These are phyloP conservation scores for Drosophila anomalipes DNA, from an alignment of 2,888 invertebrate species.

Conservation along the genomic window DNA sequence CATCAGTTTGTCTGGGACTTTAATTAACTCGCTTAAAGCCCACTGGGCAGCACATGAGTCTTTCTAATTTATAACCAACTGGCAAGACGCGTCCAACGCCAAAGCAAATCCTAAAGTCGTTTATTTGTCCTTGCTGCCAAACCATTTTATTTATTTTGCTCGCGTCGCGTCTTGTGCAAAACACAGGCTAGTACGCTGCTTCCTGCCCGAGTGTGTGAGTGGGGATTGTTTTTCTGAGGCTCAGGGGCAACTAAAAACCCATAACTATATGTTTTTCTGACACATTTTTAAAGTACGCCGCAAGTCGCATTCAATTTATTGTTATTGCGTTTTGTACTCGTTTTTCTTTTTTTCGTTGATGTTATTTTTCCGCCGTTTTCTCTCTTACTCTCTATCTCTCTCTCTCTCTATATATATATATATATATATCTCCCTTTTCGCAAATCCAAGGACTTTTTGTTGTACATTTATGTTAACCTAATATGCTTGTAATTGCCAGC, in stretches of 20 bases:
- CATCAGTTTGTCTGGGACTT: conserved; percentile 57
- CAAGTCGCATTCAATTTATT: conserved; percentile 74
- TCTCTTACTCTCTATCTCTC: not conserved
- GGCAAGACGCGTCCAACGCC: conserved; percentile 45
- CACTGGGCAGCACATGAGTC: conserved; percentile 49
- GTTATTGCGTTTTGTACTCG: conserved; percentile 65
- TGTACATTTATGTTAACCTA: conserved; percentile 73
- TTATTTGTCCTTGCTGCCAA: conserved; percentile 59
- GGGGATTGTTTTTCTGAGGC: conserved; percentile 13
- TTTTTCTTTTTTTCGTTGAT: conserved; percentile 32
- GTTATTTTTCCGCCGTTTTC: not conserved
- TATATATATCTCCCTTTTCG: conserved; percentile 9
- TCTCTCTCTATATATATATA: not conserved
- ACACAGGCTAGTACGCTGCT: conserved; percentile 12
- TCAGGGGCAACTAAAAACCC: conserved; percentile 67
- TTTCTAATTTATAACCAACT: conserved; percentile 61
- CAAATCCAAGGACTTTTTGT: conserved; percentile 71
- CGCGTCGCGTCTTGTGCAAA: conserved; percentile 46
- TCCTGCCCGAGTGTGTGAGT: conserved; percentile 1
- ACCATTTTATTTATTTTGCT: conserved; percentile 64
- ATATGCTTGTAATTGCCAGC: conserved; percentile 73
- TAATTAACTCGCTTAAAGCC: conserved; percentile 73
- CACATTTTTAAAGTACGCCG: conserved; percentile 74
- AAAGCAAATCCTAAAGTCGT: conserved; percentile 68
- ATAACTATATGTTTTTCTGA: conserved; percentile 78